Percentiles rank a stretch among this genome's conserved stretches.
Evolutionary conservation across 2,113 vertebrate species (phyloP).

Genomic region (Tychaedon coryphoeus): DNA sequence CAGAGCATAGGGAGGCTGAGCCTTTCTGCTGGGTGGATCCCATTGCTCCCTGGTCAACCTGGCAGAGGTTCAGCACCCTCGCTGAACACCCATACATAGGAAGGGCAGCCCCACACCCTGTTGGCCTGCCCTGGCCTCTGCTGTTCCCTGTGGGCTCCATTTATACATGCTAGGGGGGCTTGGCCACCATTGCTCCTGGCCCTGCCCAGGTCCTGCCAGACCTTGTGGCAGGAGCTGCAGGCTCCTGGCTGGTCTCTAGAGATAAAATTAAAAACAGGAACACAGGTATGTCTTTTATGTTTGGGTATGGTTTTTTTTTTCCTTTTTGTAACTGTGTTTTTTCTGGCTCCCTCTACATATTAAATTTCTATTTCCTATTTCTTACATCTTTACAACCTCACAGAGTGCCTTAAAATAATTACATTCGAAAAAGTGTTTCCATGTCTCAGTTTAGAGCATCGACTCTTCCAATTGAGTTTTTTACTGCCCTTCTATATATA

Average conservation of each 20-base stretch:
- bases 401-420: background rate
- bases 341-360: background rate
- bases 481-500: background rate
- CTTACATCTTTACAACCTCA: background rate
- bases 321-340: background rate
- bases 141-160: background rate
- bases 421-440: background rate
- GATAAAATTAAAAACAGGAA: background rate
- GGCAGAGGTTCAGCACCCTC: background rate
- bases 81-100: fast-evolving
- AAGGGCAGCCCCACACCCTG: fast-evolving
- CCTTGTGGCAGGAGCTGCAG: background rate
- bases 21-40: background rate
- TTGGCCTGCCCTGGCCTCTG: background rate
- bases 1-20: background rate
- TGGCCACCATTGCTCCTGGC: background rate
- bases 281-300: background rate
- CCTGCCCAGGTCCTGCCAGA: background rate
- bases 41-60: background rate
- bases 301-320: background rate
- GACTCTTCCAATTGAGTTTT: background rate
- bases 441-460: background rate
- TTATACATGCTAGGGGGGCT: background rate
- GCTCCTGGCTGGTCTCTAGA: background rate
- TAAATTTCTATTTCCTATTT: background rate